Conservation (phyloP, 2,797 vertebrate species). For the Sebastes minor region DNA sequence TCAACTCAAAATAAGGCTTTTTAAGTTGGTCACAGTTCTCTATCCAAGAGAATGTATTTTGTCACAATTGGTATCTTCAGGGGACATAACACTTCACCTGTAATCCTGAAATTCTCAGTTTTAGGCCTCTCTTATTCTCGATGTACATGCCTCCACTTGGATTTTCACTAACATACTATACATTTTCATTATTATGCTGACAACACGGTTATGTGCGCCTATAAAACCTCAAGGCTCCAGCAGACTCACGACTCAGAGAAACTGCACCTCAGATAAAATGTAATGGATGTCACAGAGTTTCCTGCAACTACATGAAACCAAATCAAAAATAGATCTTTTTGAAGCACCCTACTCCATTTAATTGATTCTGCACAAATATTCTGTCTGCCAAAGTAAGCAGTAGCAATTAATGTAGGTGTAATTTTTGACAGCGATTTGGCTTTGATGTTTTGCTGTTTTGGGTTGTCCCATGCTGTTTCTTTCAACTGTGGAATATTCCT, state of each 20-base stretch:
- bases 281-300: conserved; percentile 34
- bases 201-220: conserved; percentile 27
- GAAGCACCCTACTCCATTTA: conserved; percentile 20
- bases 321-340: conserved; percentile 38
- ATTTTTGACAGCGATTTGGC: conserved; percentile 10
- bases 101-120: neutral
- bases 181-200: conserved; percentile 53
- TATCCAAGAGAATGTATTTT: neutral
- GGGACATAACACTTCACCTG: neutral
- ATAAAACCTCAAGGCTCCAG: conserved; percentile 39
- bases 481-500: conserved; percentile 18
- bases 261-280: conserved; percentile 33
- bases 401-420: conserved; percentile 50
- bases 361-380: conserved; percentile 26
- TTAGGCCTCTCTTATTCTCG: neutral
- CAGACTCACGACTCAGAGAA: conserved; percentile 5
- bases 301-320: conserved; percentile 32
- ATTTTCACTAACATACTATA: conserved; percentile 30
- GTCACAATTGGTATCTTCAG: neutral
- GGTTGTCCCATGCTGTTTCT: conserved; percentile 1
- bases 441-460: conserved; percentile 55
- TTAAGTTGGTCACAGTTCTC: neutral
- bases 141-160: conserved; percentile 16
- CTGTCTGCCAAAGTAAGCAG: conserved; percentile 20
- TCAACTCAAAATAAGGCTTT: neutral